Base-by-base conservation (phyloP, 2,888 invertebrate genomes). In the Argynnis bischoffii region DNA sequence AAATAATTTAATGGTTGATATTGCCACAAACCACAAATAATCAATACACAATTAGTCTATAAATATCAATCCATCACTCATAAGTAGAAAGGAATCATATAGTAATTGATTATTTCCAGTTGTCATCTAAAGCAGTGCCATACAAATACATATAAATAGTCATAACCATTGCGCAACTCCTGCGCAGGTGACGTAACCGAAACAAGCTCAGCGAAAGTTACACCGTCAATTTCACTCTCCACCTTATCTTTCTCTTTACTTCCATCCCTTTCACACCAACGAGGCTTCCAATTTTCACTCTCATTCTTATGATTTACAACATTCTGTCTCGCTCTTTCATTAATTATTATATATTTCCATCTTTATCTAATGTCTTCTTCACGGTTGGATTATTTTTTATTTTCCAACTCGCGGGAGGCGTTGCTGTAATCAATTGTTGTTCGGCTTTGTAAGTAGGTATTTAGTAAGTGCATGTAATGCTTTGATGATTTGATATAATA, bases 151-250 rank as follows among this genome's bases (percentile, higher is more conserved):
- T 85, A 86, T 84, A 85, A 76, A 80, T 76, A 80, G 76, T 84
- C 88, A 89, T 91, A 90, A 90, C 89, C 69, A 75, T 92, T 91
- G 80, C 86, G 82, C 83, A 91, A 92, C 75, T 67, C 78, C 78
- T 78, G 81, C 84, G 80, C 80, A 80, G 77, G 72, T 91, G 92
- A 91, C 89, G 91, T 90, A 92, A 92, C 83, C 79, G 81, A 88
- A 91, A 87, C 86, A 86, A 84, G 89, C 88, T 86, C 91, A 88
- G 92, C 85, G 92, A 92, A 92, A 92, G 92, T 90, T 87, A 80
- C 84, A 41, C 80, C 82, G 81, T 41, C 82, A 90, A 91, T 92
- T 92, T 92, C 92, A 88, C 91, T 90, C 85, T 82, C 85, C 79
- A 82, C 81, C 80, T 80, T 77, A 80, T 90, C 88, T 89, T 87